Percentiles rank a stretch among this genome's conserved stretches.
Conservation (phyloP, 2,797 vertebrate species). For the Caiman crocodilus region DNA sequence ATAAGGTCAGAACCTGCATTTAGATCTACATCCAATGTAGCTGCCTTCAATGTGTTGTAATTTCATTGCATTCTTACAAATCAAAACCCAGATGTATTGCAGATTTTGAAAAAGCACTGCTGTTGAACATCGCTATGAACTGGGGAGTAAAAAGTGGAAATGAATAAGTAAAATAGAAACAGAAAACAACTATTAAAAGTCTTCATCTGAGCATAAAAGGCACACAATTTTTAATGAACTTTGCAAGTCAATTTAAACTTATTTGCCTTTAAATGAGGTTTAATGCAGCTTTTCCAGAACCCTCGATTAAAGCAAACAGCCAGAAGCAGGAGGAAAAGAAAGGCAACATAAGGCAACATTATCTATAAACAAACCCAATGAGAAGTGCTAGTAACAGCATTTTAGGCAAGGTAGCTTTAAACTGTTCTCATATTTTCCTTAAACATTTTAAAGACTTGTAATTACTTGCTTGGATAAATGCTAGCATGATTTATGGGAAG, state of each 20-base stretch:
- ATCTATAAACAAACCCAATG: slow-evolving; percentile 64
- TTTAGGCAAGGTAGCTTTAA: slow-evolving; percentile 38
- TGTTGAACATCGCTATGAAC: neutral
- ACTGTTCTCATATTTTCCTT: slow-evolving; percentile 67
- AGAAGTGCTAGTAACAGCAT: slow-evolving; percentile 52
- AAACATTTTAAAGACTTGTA: slow-evolving; percentile 39
- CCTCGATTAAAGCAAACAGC: neutral
- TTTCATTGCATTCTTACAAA: neutral
- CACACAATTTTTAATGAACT: neutral
- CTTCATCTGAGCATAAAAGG: neutral
- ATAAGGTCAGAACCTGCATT: neutral
- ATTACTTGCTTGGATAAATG: slow-evolving; percentile 38
- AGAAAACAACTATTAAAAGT: neutral
- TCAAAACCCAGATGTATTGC: neutral
- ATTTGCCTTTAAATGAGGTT: neutral
- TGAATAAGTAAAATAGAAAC: neutral
- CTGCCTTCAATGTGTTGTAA: neutral
- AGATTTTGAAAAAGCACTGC: neutral
- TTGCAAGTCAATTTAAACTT: neutral
- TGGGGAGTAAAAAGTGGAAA: neutral
- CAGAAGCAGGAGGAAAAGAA: slow-evolving; percentile 17
- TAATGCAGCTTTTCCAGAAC: neutral
- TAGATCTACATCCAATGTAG: neutral
- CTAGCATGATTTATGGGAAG: neutral
- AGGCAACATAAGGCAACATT: slow-evolving; percentile 11